Conservation (phyloP, 2,797 vertebrate genomes). For the Siniperca scherzeri region DNA sequence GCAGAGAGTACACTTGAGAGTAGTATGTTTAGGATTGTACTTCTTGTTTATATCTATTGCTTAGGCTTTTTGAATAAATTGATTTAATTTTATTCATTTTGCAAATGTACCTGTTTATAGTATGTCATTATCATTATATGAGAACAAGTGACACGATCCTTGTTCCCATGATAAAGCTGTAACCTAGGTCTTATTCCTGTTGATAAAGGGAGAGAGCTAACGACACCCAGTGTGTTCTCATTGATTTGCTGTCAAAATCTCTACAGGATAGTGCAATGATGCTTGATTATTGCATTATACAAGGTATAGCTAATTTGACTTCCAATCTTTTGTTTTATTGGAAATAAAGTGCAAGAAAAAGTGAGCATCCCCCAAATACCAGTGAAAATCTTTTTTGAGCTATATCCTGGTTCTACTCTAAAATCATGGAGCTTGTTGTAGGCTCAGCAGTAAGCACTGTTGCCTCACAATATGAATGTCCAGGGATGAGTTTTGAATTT, state of each 20-base stretch:
- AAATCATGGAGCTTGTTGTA: no score
- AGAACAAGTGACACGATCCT: background rate
- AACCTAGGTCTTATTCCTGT: background rate
- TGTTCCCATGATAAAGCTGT: background rate
- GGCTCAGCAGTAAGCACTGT: background rate
- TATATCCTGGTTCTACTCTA: background rate
- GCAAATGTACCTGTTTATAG: no score
- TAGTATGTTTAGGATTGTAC: background rate
- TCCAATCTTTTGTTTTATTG: background rate
- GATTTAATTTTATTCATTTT: background rate
- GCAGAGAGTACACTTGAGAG: background rate
- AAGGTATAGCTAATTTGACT: background rate
- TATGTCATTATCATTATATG: background rate
- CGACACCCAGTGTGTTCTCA: background rate
- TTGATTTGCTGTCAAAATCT: background rate
- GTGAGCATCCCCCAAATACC: background rate
- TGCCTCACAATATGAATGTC: background rate
- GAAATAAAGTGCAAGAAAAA: background rate
- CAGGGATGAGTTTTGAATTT: background rate
- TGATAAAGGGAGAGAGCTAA: background rate
- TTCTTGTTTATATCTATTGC: background rate
- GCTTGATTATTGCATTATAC: no score
- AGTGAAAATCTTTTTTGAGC: background rate
- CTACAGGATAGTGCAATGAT: background rate
- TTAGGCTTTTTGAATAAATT: background rate